phyloP scores from a whole-genome alignment of 2,113 vertebrate genomes.

The Caloenas nicobarica region DNA sequence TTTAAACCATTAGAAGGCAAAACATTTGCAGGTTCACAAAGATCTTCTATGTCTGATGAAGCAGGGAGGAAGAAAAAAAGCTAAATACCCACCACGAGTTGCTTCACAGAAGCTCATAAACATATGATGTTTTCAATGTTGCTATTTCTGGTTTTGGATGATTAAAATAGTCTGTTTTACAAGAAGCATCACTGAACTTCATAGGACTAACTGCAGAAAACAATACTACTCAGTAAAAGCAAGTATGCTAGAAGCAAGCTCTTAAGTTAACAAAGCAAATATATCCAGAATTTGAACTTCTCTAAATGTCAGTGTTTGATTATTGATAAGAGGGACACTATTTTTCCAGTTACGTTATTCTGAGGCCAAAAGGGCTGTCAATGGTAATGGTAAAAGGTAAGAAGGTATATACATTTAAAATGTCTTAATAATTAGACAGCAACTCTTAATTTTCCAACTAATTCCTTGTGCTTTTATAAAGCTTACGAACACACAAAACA shows the following conservation, averaged over 20 bases:
- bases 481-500: background rate
- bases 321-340: background rate
- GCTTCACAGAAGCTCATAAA: background rate
- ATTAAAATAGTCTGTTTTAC: background rate
- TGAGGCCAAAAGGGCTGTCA: background rate
- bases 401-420: background rate
- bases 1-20: conserved; percentile 42
- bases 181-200: background rate
- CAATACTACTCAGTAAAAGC: background rate
- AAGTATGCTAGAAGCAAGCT: background rate
- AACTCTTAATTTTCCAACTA: background rate
- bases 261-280: background rate
- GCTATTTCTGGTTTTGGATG: background rate
- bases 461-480: background rate
- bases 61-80: background rate
- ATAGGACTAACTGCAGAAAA: background rate
- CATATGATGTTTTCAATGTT: background rate
- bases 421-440: background rate
- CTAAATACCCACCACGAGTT: background rate
- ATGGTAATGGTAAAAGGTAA: background rate
- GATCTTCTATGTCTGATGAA: conserved; percentile 85
- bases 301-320: background rate
- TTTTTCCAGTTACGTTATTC: background rate
- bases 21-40: conserved; percentile 59
- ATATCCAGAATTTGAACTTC: background rate